Base-by-base conservation (phyloP, 2,888 invertebrate species). In the Lycocerus yunnanus region DNA sequence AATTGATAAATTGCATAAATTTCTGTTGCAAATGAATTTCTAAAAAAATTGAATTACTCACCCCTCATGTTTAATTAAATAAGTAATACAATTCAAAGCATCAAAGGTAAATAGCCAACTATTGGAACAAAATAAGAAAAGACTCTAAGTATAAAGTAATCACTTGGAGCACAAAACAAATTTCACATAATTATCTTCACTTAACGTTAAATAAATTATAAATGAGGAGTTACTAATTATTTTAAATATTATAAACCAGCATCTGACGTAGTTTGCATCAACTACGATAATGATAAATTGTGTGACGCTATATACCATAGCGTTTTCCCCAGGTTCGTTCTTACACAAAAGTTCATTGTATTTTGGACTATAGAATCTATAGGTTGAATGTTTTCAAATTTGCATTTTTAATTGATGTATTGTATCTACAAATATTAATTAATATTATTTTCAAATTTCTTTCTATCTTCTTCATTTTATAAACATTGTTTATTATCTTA, bases 241-340 rank as follows among this genome's bases (percentile, higher is more conserved):
- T 43, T 43, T 43, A 6, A 43, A 43, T n/a, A n/a, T 43, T 43
- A 43, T 43, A 43, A 43, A 43, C 5, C n/a, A 43, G 4, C n/a
- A 43, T 60, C 69, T 69, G 69, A 69, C 69, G 69, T 60, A 24
- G 15, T 68, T 68, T 69, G 61, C 61, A 69, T 69, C 69, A 60
- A 27, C 69, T 69, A 16, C 14, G 13, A 61, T 61, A 61, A 69
- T 16, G 61, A 69, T 24, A 58, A 61, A 13, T 14, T 27, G 10
- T 61, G 9, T 24, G 15, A 16, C 15, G 69, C 43, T 43, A 27
- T 15, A 61, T 15, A n/a, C 11, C 63, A 63, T 16, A 63, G 13
- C 13, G n/a, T 58, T 15, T 68, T 63, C 10, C 5, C 9, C 8
- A 16, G 20, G 18, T 63, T 63, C 16, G 16, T 63, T 16, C n/a